phyloP scores from a whole-genome alignment of 2,888 invertebrate species.

The Seira musarum region DNA sequence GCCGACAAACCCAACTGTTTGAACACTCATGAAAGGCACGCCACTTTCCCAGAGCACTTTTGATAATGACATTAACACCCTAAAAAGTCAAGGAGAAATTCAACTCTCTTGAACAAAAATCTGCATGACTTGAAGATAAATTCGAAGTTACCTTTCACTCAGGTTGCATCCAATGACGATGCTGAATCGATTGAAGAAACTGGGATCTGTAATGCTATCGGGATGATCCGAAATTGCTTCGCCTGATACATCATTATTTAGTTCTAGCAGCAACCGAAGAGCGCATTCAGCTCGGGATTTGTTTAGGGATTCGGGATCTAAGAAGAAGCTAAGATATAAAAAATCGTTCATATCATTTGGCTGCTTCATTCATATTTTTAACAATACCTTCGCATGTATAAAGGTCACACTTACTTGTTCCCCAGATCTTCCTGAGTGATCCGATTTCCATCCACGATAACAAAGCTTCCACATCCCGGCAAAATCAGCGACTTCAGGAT shows the following conservation, averaged over 20 bases:
- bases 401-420: conserved; percentile 80
- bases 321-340: conserved; percentile 83
- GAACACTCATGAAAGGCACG: conserved; percentile 89
- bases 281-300: conserved; percentile 88
- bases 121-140: too few species aligned
- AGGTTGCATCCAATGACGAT: conserved; percentile 88
- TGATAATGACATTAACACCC: conserved; percentile 82
- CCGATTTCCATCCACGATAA: conserved; percentile 91
- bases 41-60: conserved; percentile 86
- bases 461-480: conserved; percentile 93
- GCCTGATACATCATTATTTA: conserved; percentile 94
- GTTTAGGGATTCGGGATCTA: conserved; percentile 84
- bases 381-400: too few species aligned
- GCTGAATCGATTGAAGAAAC: conserved; percentile 89
- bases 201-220: conserved; percentile 90
- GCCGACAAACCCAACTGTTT: conserved; percentile 93
- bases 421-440: conserved; percentile 94
- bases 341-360: too few species aligned
- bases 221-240: conserved; percentile 92
- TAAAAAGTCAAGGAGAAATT: too few species aligned
- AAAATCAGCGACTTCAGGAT: conserved; percentile 94
- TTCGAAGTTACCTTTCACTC: conserved; percentile 82
- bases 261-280: conserved; percentile 86
- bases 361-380: too few species aligned
- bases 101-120: too few species aligned